Evolutionary conservation across 1,140 invertebrate species (phyloP).

Genomic region (Drosophila dunni): DNA sequence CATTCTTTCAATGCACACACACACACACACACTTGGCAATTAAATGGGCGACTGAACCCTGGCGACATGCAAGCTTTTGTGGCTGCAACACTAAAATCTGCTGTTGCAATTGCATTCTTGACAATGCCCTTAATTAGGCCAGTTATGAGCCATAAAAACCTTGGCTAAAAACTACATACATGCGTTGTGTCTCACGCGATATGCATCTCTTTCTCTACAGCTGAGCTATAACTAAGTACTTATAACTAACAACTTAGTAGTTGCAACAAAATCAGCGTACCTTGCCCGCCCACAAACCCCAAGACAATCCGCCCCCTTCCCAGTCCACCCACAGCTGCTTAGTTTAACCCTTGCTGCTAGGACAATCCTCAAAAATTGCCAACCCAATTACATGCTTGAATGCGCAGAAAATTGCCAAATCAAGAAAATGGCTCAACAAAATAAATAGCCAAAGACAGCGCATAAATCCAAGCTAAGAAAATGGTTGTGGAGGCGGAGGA

Average conservation of each 20-base stretch:
- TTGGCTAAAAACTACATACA: constrained; percentile 14
- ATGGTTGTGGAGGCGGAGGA: constrained; percentile 16
- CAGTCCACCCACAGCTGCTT: not conserved
- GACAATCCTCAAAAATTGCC: constrained; percentile 44
- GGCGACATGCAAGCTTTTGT: constrained; percentile 63
- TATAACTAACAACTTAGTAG: constrained; percentile 27
- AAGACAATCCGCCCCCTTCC: too few species aligned
- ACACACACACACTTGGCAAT: constrained; percentile 56
- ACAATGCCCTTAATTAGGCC: constrained; percentile 78
- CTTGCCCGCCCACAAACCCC: too few species aligned
- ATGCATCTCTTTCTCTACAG: constrained; percentile 56
- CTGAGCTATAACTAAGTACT: constrained; percentile 15
- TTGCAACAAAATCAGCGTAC: constrained; percentile 19
- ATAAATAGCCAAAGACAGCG: constrained; percentile 65
- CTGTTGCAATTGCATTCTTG: constrained; percentile 43
- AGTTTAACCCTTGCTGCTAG: constrained; percentile 11
- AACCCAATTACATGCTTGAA: constrained; percentile 79
- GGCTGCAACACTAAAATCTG: constrained; percentile 48
- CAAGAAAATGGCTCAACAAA: constrained; percentile 56
- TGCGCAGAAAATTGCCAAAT: constrained; percentile 56
- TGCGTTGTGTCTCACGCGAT: constrained; percentile 64
- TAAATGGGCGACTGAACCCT: constrained; percentile 77
- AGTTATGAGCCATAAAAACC: constrained; percentile 76
- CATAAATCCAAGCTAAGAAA: constrained; percentile 70
- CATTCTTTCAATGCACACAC: constrained; percentile 45